These are phyloP conservation scores for Magallana angulata DNA, from an alignment of 1,140 invertebrate species.

Conservation along the genomic window DNA sequence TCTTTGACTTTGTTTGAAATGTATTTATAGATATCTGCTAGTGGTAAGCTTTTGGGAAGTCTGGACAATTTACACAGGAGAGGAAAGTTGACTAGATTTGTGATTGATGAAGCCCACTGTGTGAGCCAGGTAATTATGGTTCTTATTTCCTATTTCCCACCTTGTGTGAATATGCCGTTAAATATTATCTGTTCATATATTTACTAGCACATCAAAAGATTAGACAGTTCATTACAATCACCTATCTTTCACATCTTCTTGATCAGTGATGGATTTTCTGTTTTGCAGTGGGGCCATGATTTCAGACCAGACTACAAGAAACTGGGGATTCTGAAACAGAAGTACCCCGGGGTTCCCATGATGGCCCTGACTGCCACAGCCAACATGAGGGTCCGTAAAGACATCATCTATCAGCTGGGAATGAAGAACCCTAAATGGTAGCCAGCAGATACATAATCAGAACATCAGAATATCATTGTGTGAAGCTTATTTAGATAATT, in stretches of 20 bases:
- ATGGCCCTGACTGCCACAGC: slow-evolving; percentile 88
- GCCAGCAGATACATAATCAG: no score
- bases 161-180: no score
- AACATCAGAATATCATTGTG: no score
- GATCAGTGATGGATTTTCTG: no score
- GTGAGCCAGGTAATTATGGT: slow-evolving; percentile 80
- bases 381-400: slow-evolving; percentile 91
- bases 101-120: slow-evolving; percentile 90
- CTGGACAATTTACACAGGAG: slow-evolving; percentile 83
- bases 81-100: slow-evolving; percentile 84
- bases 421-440: slow-evolving; percentile 90
- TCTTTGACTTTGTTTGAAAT: background rate
- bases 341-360: slow-evolving; percentile 82
- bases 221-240: no score
- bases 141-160: no score
- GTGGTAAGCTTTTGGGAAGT: slow-evolving; percentile 80
- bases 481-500: background rate
- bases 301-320: slow-evolving; percentile 85
- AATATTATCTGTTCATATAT: no score
- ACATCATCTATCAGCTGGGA: slow-evolving; percentile 92
- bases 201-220: no score
- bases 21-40: slow-evolving; percentile 79
- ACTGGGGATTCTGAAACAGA: slow-evolving; percentile 80
- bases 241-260: no score
- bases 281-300: slow-evolving; percentile 86